phyloP scores from a whole-genome alignment of 2,113 vertebrate genomes.

The Sebastes schlegelii region DNA sequence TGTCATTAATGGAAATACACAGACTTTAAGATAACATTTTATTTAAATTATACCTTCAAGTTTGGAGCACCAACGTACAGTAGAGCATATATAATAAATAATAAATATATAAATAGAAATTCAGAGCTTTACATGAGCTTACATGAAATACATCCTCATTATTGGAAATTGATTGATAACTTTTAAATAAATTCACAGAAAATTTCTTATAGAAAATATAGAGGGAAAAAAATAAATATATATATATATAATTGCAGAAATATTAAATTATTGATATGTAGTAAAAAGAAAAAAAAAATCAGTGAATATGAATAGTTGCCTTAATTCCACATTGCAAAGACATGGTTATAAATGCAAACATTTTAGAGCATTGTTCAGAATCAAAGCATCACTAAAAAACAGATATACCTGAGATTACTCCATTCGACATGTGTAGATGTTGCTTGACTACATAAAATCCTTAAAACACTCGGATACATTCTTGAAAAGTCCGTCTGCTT shows the following conservation, averaged over 20 bases:
- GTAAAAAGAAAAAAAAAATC: not conserved
- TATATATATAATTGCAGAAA: not conserved
- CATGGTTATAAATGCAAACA: constrained; percentile 22
- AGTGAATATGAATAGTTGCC: constrained; percentile 12
- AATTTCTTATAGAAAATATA: not conserved
- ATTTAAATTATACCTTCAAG: constrained; percentile 39
- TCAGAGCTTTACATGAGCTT: constrained; percentile 35
- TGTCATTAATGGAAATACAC: not conserved
- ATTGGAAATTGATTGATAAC: constrained; percentile 52
- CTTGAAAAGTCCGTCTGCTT: not conserved
- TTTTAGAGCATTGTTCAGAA: constrained; percentile 49
- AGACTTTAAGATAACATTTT: constrained; percentile 28
- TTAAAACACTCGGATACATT: not conserved
- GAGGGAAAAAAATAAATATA: not conserved
- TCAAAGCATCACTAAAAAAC: constrained; percentile 16
- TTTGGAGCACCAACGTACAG: constrained; percentile 9
- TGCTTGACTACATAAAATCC: not conserved
- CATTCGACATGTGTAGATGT: not conserved
- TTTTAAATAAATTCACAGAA: constrained; percentile 14
- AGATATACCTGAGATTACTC: not conserved
- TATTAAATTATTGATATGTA: not conserved
- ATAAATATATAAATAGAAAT: constrained; percentile 71
- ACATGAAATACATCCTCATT: constrained; percentile 49
- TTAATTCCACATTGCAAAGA: constrained; percentile 5
- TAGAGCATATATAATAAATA: constrained; percentile 55